phyloP scores from a whole-genome alignment of 1,140 invertebrate species.

The Drosophila carrolli region DNA sequence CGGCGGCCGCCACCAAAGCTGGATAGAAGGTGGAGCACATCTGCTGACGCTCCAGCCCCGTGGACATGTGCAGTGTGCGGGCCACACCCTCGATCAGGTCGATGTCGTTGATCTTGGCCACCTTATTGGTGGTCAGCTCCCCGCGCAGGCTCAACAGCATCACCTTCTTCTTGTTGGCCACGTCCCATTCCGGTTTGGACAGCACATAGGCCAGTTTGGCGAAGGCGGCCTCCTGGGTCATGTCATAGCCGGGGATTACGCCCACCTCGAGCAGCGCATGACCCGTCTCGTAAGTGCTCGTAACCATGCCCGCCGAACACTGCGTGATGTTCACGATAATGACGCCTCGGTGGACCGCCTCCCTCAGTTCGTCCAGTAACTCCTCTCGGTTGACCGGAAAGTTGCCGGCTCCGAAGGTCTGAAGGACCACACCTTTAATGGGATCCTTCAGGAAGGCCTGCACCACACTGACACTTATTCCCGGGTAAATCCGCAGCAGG shows the following conservation, averaged over 20 bases:
- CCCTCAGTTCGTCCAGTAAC: slow-evolving; percentile 89
- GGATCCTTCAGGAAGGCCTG: slow-evolving; percentile 92
- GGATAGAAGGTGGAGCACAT: slow-evolving; percentile 91
- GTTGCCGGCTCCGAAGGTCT: slow-evolving; percentile 97
- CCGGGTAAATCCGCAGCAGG: slow-evolving; percentile 94
- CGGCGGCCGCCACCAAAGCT: slow-evolving; percentile 90
- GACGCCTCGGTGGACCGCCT: slow-evolving; percentile 91
- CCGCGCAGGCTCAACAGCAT: slow-evolving; percentile 90
- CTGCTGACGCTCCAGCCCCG: slow-evolving; percentile 88
- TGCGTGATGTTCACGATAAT: slow-evolving; percentile 97
- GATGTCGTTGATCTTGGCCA: slow-evolving; percentile 72
- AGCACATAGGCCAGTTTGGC: slow-evolving; percentile 96
- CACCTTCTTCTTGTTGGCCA: slow-evolving; percentile 91
- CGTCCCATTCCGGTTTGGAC: slow-evolving; percentile 91
- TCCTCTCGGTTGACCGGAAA: slow-evolving; percentile 92
- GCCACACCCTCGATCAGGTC: slow-evolving; percentile 88
- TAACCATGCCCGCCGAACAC: slow-evolving; percentile 91
- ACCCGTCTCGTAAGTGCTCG: slow-evolving; percentile 92
- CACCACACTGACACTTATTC: slow-evolving; percentile 92
- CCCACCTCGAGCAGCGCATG: slow-evolving; percentile 87
- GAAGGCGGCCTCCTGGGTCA: slow-evolving; percentile 97
- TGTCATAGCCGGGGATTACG: slow-evolving; percentile 94
- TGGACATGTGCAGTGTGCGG: slow-evolving; percentile 88
- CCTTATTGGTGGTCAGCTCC: slow-evolving; percentile 85
- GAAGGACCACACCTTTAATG: slow-evolving; percentile 94